These are phyloP conservation scores for Temnopleurus reevesii DNA, from an alignment of 53 echinoderm and acorn worm species.

Conservation along the genomic window DNA sequence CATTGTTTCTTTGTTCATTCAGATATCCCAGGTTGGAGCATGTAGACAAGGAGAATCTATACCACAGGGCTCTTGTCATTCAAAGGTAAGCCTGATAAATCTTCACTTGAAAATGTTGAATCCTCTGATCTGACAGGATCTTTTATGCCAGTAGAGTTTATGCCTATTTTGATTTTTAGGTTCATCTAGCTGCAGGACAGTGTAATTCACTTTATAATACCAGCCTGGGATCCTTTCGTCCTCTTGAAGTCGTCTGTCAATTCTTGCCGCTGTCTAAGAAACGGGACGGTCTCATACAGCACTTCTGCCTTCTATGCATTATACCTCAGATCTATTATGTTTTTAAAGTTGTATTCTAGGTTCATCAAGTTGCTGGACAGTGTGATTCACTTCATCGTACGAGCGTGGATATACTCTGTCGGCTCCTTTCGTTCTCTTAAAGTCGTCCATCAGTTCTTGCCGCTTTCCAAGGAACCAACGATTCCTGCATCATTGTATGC, in stretches of 20 bases:
- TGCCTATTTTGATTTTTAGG: too few species aligned
- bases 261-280: slow-evolving; percentile 86
- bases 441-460: slow-evolving; percentile 88
- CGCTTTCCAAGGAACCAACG: slow-evolving; percentile 89
- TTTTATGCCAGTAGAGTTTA: too few species aligned
- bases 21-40: slow-evolving; percentile 96
- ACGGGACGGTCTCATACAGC: slow-evolving; percentile 73
- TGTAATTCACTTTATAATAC: slow-evolving; percentile 90
- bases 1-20: neutral
- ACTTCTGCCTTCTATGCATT: too few species aligned
- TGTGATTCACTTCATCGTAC: slow-evolving; percentile 93
- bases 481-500: too few species aligned
- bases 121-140: too few species aligned
- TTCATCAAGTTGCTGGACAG: slow-evolving; percentile 91
- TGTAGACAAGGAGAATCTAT: slow-evolving; percentile 81
- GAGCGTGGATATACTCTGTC: slow-evolving; percentile 89
- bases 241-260: slow-evolving; percentile 84
- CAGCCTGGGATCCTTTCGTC: slow-evolving; percentile 88
- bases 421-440: slow-evolving; percentile 89
- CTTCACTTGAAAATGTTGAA: too few species aligned
- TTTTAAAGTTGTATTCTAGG: slow-evolving; percentile 25
- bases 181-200: too few species aligned
- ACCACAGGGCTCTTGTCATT: slow-evolving; percentile 80
- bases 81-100: slow-evolving; percentile 63
- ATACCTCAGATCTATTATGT: too few species aligned